A percentile compares a stretch with the other conserved stretches of the same genome.
phyloP scores from a whole-genome alignment of 2,888 invertebrate species.

The Listrodromus nycthemerus region DNA sequence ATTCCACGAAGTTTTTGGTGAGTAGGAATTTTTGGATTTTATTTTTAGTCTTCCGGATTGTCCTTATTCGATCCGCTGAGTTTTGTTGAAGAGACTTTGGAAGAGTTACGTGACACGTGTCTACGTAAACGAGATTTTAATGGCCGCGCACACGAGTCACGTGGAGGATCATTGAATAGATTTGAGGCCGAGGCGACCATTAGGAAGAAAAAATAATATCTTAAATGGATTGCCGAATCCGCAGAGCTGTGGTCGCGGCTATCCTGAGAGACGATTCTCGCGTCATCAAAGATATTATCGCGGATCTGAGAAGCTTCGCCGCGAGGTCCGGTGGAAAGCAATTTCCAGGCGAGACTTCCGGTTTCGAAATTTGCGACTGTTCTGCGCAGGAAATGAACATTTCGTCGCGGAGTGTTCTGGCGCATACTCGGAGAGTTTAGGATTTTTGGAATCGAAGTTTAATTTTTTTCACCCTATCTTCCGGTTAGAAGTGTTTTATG shows the following conservation, averaged over 20 bases:
- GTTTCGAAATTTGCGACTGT: neutral
- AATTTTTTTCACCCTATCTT: neutral
- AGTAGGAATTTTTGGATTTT: neutral
- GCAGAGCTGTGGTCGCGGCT: neutral
- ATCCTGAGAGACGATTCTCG: constrained; percentile 1
- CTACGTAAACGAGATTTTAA: constrained; percentile 17
- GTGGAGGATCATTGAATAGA: constrained; percentile 8
- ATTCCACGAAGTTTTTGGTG: neutral
- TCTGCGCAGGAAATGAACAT: neutral
- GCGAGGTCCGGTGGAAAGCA: neutral
- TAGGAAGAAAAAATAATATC: constrained; percentile 11
- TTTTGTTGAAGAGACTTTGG: neutral
- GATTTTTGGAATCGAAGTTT: neutral
- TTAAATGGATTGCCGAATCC: neutral
- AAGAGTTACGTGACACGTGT: neutral
- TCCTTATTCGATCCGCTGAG: neutral
- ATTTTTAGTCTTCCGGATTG: neutral
- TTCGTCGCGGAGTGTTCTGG: neutral
- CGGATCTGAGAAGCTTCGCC: constrained; percentile 47
- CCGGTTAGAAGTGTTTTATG: neutral
- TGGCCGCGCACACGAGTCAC: constrained; percentile 25
- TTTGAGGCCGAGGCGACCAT: neutral
- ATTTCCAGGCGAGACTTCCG: neutral
- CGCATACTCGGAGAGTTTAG: too few species aligned
- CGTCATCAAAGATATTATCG: constrained; percentile 25